Conservation (phyloP, 2,113 vertebrate species). For the Uria aalge region DNA sequence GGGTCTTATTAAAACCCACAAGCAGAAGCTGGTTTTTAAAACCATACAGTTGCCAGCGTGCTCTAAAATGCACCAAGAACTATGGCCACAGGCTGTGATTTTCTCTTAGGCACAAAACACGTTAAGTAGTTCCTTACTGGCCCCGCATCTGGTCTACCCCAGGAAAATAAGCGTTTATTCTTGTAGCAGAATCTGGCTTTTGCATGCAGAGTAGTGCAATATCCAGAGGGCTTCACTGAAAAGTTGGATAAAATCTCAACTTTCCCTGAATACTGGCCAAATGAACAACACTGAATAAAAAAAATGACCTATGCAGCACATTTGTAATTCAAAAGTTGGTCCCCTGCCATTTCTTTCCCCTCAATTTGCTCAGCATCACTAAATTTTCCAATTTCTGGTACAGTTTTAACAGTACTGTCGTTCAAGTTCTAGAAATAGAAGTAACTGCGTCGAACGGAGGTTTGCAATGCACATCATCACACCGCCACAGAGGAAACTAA, state of each 20-base stretch:
- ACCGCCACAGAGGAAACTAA: neutral
- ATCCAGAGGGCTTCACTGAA: neutral
- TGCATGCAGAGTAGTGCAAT: neutral
- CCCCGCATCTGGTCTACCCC: neutral
- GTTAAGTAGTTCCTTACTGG: neutral
- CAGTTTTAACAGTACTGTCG: neutral
- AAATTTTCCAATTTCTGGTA: neutral
- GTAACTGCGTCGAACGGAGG: neutral
- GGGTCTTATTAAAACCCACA: neutral
- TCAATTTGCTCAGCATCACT: neutral
- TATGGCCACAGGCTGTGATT: neutral
- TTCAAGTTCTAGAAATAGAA: neutral
- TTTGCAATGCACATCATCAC: neutral
- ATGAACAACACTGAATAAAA: neutral
- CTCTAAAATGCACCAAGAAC: neutral
- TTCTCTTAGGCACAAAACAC: neutral
- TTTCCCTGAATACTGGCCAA: neutral
- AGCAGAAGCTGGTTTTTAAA: neutral
- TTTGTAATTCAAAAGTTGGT: neutral
- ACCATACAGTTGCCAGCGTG: neutral
- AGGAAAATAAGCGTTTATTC: neutral
- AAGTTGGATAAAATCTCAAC: neutral
- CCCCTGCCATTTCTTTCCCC: neutral
- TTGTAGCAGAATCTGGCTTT: neutral
- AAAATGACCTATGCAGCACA: neutral